Evolutionary conservation across 2,113 vertebrate species (phyloP).

Genomic region (Cyphomyrus plagiostoma): DNA sequence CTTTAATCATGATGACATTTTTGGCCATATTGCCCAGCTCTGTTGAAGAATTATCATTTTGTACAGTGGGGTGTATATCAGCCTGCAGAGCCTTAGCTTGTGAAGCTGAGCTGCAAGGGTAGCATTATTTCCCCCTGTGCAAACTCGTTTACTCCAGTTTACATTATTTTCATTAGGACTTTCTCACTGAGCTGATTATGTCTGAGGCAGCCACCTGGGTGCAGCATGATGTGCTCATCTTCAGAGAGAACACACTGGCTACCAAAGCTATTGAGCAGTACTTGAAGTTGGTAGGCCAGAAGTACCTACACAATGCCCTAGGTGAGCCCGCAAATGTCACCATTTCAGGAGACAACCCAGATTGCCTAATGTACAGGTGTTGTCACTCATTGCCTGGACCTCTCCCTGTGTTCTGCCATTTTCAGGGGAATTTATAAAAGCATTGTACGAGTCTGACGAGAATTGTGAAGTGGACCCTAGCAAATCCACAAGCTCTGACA

Average conservation of each 20-base stretch:
- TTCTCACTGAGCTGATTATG: slow-evolving; percentile 92
- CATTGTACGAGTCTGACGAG: slow-evolving; percentile 93
- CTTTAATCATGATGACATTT: too few relatives aligned
- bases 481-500: slow-evolving; percentile 70
- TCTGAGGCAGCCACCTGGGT: slow-evolving; percentile 91
- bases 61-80: neutral
- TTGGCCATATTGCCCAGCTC: too few relatives aligned
- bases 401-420: neutral
- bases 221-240: slow-evolving; percentile 91
- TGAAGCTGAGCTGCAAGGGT: neutral
- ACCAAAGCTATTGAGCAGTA: slow-evolving; percentile 96
- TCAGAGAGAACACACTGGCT: slow-evolving; percentile 94
- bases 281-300: slow-evolving; percentile 90
- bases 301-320: slow-evolving; percentile 89
- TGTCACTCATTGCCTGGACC: neutral
- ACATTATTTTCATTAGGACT: slow-evolving; percentile 67
- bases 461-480: slow-evolving; percentile 91
- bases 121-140: neutral
- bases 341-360: neutral
- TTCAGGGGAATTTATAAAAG: slow-evolving; percentile 91
- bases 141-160: neutral
- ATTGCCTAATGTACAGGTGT: neutral
- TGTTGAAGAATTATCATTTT: neutral
- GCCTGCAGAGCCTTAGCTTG: neutral
- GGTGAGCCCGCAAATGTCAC: slow-evolving; percentile 62